Conservation (phyloP, 1,140 invertebrate species). For the Dreissena rostriformis region DNA sequence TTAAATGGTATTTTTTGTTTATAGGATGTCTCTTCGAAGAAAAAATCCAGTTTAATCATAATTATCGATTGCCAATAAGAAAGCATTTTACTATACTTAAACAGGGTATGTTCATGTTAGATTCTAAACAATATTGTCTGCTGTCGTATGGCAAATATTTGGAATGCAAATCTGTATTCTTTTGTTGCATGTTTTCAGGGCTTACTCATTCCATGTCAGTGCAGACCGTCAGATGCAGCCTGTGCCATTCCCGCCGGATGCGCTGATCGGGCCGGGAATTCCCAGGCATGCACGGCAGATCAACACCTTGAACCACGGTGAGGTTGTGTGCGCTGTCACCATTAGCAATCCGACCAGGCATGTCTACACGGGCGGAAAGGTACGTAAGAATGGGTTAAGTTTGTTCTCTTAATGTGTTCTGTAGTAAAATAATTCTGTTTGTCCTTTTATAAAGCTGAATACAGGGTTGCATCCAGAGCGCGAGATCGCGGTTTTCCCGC, state of each 20-base stretch:
- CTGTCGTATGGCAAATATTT: no score
- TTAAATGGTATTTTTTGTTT: no score
- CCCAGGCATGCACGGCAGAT: conserved; percentile 95
- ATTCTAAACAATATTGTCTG: no score
- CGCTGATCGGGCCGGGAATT: conserved; percentile 94
- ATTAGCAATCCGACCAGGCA: conserved; percentile 94
- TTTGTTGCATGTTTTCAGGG: conserved; percentile 83
- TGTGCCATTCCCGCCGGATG: conserved; percentile 97
- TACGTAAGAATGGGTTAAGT: conserved; percentile 37
- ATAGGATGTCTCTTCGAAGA: no score
- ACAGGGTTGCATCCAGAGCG: no score
- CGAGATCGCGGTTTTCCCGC: no score
- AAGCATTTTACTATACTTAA: no score
- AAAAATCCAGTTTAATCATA: no score
- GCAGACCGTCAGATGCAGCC: conserved; percentile 93
- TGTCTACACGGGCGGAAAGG: conserved; percentile 99
- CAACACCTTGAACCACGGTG: conserved; percentile 96
- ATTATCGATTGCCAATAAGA: no score
- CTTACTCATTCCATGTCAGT: conserved; percentile 96
- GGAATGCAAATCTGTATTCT: no score
- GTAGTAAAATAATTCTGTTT: no score
- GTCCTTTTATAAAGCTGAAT: not conserved
- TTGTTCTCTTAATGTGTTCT: not conserved
- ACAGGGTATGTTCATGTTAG: no score
- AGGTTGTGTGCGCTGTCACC: conserved; percentile 95